These are phyloP conservation scores for Heliconius sara DNA, from an alignment of 2,888 invertebrate species.

Conservation along the genomic window DNA sequence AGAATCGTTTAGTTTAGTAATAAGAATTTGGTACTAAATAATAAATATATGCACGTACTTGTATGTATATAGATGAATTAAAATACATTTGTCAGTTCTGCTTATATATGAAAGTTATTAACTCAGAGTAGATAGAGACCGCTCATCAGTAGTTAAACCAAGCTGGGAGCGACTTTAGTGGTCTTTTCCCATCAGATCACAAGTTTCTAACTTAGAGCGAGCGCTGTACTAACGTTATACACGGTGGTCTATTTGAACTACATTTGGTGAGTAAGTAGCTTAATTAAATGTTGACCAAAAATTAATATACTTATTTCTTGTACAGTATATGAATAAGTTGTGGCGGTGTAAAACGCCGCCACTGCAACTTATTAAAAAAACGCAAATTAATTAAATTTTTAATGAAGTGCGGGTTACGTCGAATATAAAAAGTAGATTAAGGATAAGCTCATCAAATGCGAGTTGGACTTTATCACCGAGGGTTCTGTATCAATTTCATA, in stretches of 20 bases:
- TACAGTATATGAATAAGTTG: not conserved
- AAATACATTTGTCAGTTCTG: not conserved
- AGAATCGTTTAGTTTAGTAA: not conserved
- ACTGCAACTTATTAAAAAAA: too few species aligned
- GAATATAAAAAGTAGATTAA: too few species aligned
- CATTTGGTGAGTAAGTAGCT: not conserved
- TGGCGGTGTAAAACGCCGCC: too few species aligned
- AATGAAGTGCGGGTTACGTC: too few species aligned
- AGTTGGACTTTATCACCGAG: too few species aligned
- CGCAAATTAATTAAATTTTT: too few species aligned
- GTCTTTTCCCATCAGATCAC: slow-evolving; percentile 48
- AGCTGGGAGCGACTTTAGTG: slow-evolving; percentile 48
- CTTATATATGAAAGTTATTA: slow-evolving; percentile 36
- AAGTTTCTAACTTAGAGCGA: slow-evolving; percentile 48
- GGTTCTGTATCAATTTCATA: too few species aligned
- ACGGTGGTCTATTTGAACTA: slow-evolving; percentile 30
- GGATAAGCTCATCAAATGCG: too few species aligned
- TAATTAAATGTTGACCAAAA: not conserved
- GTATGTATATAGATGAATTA: not conserved
- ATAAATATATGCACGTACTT: not conserved
- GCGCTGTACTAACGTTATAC: slow-evolving; percentile 37
- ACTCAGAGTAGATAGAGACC: slow-evolving; percentile 34
- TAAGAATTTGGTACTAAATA: not conserved
- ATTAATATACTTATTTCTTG: not conserved
- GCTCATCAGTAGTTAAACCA: slow-evolving; percentile 39